Evolutionary conservation across 1,140 invertebrate species (phyloP), one percentile per base, ranked within the genome.

Genomic region (Lanistes nyassanus): DNA sequence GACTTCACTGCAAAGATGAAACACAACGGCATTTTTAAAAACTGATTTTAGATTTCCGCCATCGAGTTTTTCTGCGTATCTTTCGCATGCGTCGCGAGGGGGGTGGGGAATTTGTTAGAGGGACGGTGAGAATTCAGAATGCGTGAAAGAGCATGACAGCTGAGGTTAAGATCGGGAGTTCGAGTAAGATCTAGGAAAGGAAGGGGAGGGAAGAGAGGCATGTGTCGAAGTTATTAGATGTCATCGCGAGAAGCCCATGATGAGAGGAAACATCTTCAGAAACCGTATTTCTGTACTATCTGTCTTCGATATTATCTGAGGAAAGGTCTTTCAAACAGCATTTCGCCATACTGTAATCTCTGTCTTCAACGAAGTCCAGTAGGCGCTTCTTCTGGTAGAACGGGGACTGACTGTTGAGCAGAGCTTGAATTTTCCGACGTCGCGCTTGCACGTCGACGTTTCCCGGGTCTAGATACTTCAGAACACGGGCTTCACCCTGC

Each of bases 401-500:
- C 7, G 81, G 74, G 3, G 82, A 83, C 36, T 86, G 80, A n/a
- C 79, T 67, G 64, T 85, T 81, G 69, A 84, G 78, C 39, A 81
- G 76, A 60, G 81, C 80, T 69, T 85, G 84, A 29, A 87, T 78
- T 56, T 85, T 81, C 62, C 84, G 82, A 13, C 86, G 70, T 55
- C 86, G 78, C 6, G 80, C 80, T 47, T 80, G 77, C 19, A 87
- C 78, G 69, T 85, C 82, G 11, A 86, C 79, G 21, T 79, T 79
- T n/a, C 79, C 81, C 0, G 83, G 82, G 68, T 82, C 69, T 26
- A 88, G 76, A 73, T 84, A 80, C 53, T 84, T 86, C 16, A 87
- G 70, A 7, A 88, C 83, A 13, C 85, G 74, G 3, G 86, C 86
- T 62, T 88, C 86, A 21, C 86, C 86, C 86, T 87, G 80, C 4